phyloP scores from a whole-genome alignment of 35 echinoderm and acorn worm species.

The Amphiura filiformis region DNA sequence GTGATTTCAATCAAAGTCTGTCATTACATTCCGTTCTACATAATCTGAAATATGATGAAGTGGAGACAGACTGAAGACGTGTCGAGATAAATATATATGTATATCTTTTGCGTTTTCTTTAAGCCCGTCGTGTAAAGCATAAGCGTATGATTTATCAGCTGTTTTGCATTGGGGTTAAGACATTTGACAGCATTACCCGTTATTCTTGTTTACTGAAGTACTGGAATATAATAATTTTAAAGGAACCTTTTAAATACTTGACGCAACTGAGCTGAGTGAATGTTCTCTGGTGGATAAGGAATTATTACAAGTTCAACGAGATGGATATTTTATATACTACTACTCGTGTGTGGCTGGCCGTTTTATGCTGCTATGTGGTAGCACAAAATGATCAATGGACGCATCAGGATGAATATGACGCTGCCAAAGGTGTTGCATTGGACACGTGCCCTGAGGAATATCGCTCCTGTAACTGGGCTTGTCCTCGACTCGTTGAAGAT shows the following conservation, averaged over 20 bases:
- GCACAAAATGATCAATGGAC: too few relatives aligned
- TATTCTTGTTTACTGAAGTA: not conserved
- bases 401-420: not conserved
- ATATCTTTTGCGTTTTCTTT: not conserved
- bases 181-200: not conserved
- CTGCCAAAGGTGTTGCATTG: not conserved
- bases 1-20: not conserved
- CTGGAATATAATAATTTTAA: too few relatives aligned
- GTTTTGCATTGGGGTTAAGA: not conserved
- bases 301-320: too few relatives aligned
- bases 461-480: slow-evolving; percentile 58
- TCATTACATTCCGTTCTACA: not conserved
- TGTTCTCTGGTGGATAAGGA: too few relatives aligned
- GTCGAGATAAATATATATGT: not conserved
- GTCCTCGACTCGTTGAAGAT: slow-evolving; percentile 52
- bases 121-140: not conserved
- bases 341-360: too few relatives aligned
- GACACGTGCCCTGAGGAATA: slow-evolving; percentile 78
- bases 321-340: too few relatives aligned
- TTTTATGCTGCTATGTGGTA: too few relatives aligned
- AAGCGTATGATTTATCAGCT: not conserved
- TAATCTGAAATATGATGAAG: not conserved
- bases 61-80: not conserved
- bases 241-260: too few relatives aligned
- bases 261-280: too few relatives aligned